Base-by-base conservation (phyloP, 2,113 vertebrate species). In the Vulpes ferrilata region DNA sequence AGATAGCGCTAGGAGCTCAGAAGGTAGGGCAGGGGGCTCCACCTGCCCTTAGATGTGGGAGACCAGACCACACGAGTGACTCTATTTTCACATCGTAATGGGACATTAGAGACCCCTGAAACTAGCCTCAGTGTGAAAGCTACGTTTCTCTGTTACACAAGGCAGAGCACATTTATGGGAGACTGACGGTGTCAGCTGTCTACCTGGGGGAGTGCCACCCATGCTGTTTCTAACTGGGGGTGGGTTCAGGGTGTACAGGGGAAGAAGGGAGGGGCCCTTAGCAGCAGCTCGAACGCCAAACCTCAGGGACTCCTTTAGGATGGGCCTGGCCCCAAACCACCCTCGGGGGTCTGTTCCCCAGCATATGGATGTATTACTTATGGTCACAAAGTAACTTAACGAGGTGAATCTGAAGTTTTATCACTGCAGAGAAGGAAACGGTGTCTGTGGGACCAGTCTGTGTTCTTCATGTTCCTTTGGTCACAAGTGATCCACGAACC, bases 171-270 rank as follows among this genome's bases (percentile, higher is more conserved):
- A 17, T 3, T 19, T 7, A 30, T 0, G 11, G 22, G 20, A 38
- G 65, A 20, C 11, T 2, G 35, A n/a, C 19, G 2, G 22, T 32
- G 43, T 5, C 15, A 1, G 3, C 16, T 4, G 55, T 74, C 25
- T 1, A 0, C 0, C 0, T 23, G 7, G 0, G 9, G 38, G 27
- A 2, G 23, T 0, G 4, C 13, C 4, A 11, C 20, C 30, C 13
- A 11, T 0, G 23, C 3, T 53, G 4, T 59, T 35, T 84, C 30
- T 30, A 4, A 23, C 1, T 32, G 25, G 38, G 23, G 7, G 62
- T 38, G 11, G 22, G 22, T 60, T 67, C 1, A 15, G 35, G 35
- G 43, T 3, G 0, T 7, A 6, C 12, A n/a, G 4, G 20, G 35
- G 57, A 1, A 2, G 32, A 60, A 10, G 55, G 2, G 32, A 51